Evolutionary conservation across 2,113 vertebrate species (phyloP).

Genomic region (Crotalus horridus): DNA sequence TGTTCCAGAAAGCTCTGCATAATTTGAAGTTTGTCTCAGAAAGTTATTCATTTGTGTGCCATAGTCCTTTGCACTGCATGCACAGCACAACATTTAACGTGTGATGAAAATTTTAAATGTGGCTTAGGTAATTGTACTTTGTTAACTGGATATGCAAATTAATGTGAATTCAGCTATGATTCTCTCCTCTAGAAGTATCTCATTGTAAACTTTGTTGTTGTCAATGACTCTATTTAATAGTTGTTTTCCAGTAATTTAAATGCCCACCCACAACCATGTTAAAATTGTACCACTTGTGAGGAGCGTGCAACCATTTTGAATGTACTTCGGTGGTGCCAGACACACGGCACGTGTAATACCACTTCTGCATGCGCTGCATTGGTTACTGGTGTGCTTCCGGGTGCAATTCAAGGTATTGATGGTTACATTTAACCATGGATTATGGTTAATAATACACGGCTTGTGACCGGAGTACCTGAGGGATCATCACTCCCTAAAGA

Average conservation of each 20-base stretch:
- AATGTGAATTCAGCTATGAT: background rate
- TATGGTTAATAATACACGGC: too few relatives aligned
- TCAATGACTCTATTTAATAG: background rate
- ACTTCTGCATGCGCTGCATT: too few relatives aligned
- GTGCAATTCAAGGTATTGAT: background rate
- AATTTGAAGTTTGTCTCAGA: background rate
- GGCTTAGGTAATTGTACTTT: background rate
- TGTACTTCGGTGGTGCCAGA: background rate
- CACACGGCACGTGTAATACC: background rate
- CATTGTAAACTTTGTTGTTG: background rate
- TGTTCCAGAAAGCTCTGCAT: background rate
- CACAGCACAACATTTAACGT: background rate
- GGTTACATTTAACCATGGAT: too few relatives aligned
- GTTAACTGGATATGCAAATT: background rate
- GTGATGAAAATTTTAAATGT: background rate
- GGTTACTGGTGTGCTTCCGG: background rate
- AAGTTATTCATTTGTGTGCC: background rate
- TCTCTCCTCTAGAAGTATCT: background rate
- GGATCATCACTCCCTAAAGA: background rate
- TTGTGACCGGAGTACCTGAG: too few relatives aligned
- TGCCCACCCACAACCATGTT: background rate
- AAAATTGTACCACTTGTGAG: background rate
- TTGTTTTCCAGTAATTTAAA: background rate
- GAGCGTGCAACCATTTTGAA: background rate
- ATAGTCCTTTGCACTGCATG: background rate